phyloP scores from a whole-genome alignment of 37 sponge, comb jelly and placozoan genomes.

The Hormiphora californensis region DNA sequence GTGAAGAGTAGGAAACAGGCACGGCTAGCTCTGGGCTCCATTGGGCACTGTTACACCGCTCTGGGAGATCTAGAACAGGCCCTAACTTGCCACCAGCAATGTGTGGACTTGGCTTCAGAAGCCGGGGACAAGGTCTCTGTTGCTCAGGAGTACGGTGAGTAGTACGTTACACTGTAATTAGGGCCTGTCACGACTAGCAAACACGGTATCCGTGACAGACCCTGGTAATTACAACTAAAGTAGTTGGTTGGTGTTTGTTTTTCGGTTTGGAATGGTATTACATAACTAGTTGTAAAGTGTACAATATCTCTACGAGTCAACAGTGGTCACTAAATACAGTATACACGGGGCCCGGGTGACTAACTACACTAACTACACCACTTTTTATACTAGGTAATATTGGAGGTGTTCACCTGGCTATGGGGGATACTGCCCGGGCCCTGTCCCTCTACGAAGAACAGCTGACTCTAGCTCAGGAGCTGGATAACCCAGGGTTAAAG shows the following conservation, averaged over 20 bases:
- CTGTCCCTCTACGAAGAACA: conserved; percentile 87
- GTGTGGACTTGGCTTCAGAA: conserved; percentile 60
- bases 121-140: conserved; percentile 57
- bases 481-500: conserved; percentile 57
- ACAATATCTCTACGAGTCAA: no score
- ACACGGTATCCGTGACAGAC: no score
- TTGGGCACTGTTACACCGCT: conserved; percentile 55
- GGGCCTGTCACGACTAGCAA: no score
- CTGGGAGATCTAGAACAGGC: conserved; percentile 51
- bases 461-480: conserved; percentile 58
- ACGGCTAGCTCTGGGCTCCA: conserved; percentile 11
- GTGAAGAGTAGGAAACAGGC: conserved; percentile 16
- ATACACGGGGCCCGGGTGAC: no score
- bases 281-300: no score
- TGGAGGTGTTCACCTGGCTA: conserved; percentile 62
- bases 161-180: no score
- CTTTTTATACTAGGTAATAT: conserved; percentile 53
- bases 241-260: no score
- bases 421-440: conserved; percentile 66
- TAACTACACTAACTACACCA: no score
- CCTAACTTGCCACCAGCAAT: conserved; percentile 60
- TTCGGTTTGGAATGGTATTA: no score
- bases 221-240: no score
- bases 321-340: no score
- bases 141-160: conserved; percentile 61